Evolutionary conservation across 2,888 invertebrate genomes (phyloP).

Genomic region (Eupeodes luniger): DNA sequence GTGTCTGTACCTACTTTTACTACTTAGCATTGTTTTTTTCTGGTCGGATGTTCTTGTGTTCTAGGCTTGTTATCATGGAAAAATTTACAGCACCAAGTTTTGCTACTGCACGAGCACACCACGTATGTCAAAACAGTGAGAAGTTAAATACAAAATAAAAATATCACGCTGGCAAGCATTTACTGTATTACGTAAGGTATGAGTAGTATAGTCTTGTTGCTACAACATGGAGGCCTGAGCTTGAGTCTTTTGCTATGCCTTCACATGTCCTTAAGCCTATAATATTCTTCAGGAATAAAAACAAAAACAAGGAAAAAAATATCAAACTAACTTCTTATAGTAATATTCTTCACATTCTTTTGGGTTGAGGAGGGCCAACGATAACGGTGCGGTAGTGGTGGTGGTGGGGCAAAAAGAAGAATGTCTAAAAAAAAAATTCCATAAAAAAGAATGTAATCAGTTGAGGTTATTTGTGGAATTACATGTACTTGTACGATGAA

Average conservation of each 20-base stretch:
- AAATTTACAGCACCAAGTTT: slow-evolving; percentile 52
- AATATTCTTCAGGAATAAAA: slow-evolving; percentile 13
- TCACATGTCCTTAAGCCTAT: slow-evolving; percentile 35
- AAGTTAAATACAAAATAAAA: slow-evolving; percentile 47
- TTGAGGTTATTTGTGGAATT: slow-evolving; percentile 50
- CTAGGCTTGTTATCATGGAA: slow-evolving; percentile 51
- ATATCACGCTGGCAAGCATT: slow-evolving; percentile 21
- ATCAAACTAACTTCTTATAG: slow-evolving; percentile 18
- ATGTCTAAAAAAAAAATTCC: slow-evolving; percentile 25
- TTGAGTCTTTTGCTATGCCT: not conserved
- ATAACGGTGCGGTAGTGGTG: too few species aligned
- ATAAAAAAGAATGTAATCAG: slow-evolving; percentile 47
- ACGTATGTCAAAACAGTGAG: slow-evolving; percentile 49
- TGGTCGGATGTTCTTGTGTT: not conserved
- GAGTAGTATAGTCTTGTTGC: not conserved
- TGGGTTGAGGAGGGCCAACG: not conserved
- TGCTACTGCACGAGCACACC: not conserved
- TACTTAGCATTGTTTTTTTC: slow-evolving; percentile 14
- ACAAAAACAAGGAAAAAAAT: slow-evolving; percentile 10
- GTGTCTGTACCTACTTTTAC: not conserved
- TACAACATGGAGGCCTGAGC: too few species aligned
- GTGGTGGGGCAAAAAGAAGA: not conserved
- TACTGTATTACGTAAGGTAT: too few species aligned
- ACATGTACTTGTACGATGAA: slow-evolving; percentile 41
- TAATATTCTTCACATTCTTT: slow-evolving; percentile 21